phyloP scores from a whole-genome alignment of 2,888 invertebrate genomes.

The Andrena bicolor region DNA sequence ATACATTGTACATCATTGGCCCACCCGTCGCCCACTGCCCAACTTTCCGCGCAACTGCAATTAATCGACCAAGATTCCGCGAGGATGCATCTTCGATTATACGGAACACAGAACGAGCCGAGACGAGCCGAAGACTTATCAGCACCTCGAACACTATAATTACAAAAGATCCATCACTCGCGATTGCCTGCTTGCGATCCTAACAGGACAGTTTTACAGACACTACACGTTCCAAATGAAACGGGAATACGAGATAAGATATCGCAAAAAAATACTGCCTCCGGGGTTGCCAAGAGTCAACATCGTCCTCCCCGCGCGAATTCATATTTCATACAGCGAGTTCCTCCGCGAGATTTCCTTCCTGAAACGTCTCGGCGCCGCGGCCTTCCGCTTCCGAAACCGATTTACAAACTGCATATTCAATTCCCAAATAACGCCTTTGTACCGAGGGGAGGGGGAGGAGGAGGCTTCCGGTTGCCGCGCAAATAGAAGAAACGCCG shows the following conservation, averaged over 20 bases:
- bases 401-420: conserved; percentile 66
- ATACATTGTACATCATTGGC: conserved; percentile 14
- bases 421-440: conserved; percentile 60
- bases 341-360: conserved; percentile 35
- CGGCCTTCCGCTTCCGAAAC: conserved; percentile 35
- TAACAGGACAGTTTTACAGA: too few species aligned
- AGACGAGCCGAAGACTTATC: too few species aligned
- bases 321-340: conserved; percentile 43
- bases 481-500: conserved; percentile 39
- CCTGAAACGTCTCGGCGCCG: conserved; percentile 20
- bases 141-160: too few species aligned
- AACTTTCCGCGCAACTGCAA: background rate
- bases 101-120: too few species aligned
- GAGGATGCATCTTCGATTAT: background rate
- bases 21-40: background rate
- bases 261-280: conserved; percentile 7
- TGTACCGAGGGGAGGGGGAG: background rate
- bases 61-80: background rate
- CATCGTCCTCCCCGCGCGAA: conserved; percentile 18
- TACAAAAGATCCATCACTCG: too few species aligned
- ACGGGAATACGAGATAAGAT: background rate
- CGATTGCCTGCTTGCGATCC: too few species aligned
- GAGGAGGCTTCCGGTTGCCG: conserved; percentile 11
- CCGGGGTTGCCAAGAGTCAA: conserved; percentile 9
- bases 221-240: background rate